Base-by-base conservation (phyloP, 2,113 vertebrate genomes). In the Crotalus tigris region DNA sequence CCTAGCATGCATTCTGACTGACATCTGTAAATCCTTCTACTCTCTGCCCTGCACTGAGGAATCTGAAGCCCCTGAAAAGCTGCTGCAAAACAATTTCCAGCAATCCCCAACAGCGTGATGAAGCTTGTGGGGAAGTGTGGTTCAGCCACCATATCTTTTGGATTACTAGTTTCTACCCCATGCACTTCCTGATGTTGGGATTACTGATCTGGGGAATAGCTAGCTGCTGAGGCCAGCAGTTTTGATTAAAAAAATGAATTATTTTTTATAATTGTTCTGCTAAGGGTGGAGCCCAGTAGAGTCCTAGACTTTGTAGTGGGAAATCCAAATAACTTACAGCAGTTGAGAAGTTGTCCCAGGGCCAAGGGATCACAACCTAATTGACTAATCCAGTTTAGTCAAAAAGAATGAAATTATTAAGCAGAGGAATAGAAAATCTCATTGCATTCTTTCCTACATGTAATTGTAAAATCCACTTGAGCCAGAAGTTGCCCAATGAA, bases 301-400 rank as follows among this genome's bases (percentile, higher is more conserved):
- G 12, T 81, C 17, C n/a, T 81, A 69, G 13, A 75, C 5, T 69
- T n/a, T 69, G 64, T 69, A n/a, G 64, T 15, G 29, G 29, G 12
- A 4, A 39, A 39, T 75, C n/a, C 69, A 33, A 81, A 81, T 81
- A 39, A 81, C 33, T 19, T 81, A 81, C 33, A 39, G 69, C 69
- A 75, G 17, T 33, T 75, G n/a, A 17, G 69, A 75, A 17, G n/a
- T 75, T 17, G n/a, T 13, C 15, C 15, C 69, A 33, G 1, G 69
- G 69, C n/a, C 85, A 86, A 26, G 23, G 85, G 23, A 26, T 86
- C 51, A 49, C 39, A 46, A 0, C 10, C 85, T 86, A 3, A 91
- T 91, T 85, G 64, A 69, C 64, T n/a, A 64, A 69, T 88, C 91
- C 49, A 89, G 93, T 91, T 44, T 90, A 86, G 93, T 86, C 75